Conservation (phyloP, 2,888 invertebrate genomes). For the Elegia similella region DNA sequence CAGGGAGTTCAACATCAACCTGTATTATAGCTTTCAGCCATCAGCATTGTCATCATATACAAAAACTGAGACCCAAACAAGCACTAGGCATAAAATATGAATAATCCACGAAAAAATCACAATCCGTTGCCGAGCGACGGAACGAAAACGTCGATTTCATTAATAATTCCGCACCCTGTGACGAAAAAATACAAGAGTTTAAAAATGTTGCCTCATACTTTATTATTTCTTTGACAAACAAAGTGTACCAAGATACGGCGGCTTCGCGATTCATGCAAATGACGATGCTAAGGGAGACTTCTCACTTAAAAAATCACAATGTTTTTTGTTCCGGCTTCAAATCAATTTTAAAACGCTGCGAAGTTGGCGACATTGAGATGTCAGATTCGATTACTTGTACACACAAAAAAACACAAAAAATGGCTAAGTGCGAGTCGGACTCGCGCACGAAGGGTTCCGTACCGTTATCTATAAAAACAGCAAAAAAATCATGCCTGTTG, state of each 20-base stretch:
- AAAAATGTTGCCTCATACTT: background rate
- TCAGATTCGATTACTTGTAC: no score
- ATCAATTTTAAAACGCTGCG: no score
- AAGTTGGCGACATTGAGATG: no score
- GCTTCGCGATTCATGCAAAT: background rate
- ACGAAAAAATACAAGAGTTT: background rate
- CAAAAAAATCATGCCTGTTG: no score
- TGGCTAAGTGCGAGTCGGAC: no score
- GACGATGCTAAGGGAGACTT: background rate
- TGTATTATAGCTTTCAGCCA: no score
- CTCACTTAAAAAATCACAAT: background rate
- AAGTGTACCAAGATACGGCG: background rate
- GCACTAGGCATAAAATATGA: background rate
- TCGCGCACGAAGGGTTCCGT: no score
- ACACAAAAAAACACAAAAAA: no score
- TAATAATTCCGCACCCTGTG: conserved; percentile 1
- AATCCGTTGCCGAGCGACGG: background rate
- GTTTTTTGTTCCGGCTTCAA: no score
- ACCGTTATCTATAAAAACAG: no score
- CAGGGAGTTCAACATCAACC: no score
- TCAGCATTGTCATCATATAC: no score
- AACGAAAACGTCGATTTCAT: background rate
- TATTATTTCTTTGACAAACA: background rate
- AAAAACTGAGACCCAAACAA: background rate
- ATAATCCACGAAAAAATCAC: background rate